Base-by-base conservation (phyloP, 2,888 invertebrate genomes). In the Habrosyne pyritoides region DNA sequence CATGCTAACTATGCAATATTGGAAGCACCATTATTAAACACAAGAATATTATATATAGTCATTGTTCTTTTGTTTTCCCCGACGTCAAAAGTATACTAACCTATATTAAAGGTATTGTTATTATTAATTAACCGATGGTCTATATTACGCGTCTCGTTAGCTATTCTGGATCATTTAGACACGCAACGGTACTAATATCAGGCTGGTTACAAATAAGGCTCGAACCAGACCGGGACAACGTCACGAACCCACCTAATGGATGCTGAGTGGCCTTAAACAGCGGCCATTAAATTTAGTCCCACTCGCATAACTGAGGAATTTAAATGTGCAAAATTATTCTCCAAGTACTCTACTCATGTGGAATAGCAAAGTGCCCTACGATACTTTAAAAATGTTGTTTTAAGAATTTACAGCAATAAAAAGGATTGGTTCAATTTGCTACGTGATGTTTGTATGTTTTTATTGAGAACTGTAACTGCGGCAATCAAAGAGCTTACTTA, bases 181-280 rank as follows among this genome's bases (percentile, higher is more conserved):
- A 57, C 53, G 59, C 61, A 72, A 66, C 67, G 67, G 67, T 67
- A 67, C 63, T 47, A 56, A 63, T 59, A 67, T 69, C 61, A 42
- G 49, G 59, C 33, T 50, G 53, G 55, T 57, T 61, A 59, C 66
- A 53, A 61, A 70, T 72, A 71, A 61, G 71, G 66, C 59, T 5
- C 14, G 47, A 55, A 52, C 48, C 30, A 59, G 64, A 54, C 58
- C 72, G 58, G 61, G 67, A 67, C 61, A 57, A 52, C 67, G 59
- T 67, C 67, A 72, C 66, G 70, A 71, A 59, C 58, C 57, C 10
- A 12, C 55, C 60, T 72, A 71, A 71, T 71, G 70, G 70, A 59
- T 55, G 56, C 61, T 61, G 67, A 66, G 60, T 59, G 63, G 64
- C 61, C 64, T 60, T 63, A 69, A 69, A 62, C 60, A 60, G 63